Evolutionary conservation across 2,113 vertebrate genomes (phyloP), one percentile per base, ranked within the genome.

Genomic region (Zonotrichia leucophrys): DNA sequence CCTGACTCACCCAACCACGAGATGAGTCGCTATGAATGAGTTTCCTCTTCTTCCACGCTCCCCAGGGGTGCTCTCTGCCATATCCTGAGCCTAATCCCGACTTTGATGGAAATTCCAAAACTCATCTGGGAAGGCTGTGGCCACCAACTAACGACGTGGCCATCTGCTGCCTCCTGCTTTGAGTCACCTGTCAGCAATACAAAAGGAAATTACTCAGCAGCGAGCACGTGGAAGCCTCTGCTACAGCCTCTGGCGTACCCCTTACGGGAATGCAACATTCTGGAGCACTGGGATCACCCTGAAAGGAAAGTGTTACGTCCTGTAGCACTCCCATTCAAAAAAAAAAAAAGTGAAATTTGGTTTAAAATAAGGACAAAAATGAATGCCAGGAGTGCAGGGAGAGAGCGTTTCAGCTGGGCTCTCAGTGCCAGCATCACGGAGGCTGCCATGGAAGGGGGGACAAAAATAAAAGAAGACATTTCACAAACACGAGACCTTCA

Each of bases 181-280:
- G 96, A 98, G 95, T 98, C 98, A 98, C 97, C 97, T 98, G 97
- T 96, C 97, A 97, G 90, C 56, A 52, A 80, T 80, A 97, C 89
- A 49, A 96, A 92, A 95, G 97, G 97, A 96, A 96, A 97, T 98
- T 97, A 97, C 96, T 98, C 95, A 97, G 97, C 80, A 83, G 83
- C 9, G 35, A 93, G 93, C 96, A 95, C 88, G 92, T 88, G 97
- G 97, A 95, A 89, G 90, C 75, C 94, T 74, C 95, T 89, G 85
- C 87, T 85, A 31, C 85, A 89, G 94, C 55, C 92, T 87, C 88
- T 94, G 12, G 11, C 28, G 25, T 84, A 88, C 75, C 96, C 96
- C 97, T 92, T 58, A 33, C 6, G n/a, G 72, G 83, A 89, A 94
- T 33, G 55, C 64, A 75, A 59, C 85, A 79, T 63, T 73, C 52